Conservation (phyloP, 2,113 vertebrate species). For the Odontophorus gujanensis region DNA sequence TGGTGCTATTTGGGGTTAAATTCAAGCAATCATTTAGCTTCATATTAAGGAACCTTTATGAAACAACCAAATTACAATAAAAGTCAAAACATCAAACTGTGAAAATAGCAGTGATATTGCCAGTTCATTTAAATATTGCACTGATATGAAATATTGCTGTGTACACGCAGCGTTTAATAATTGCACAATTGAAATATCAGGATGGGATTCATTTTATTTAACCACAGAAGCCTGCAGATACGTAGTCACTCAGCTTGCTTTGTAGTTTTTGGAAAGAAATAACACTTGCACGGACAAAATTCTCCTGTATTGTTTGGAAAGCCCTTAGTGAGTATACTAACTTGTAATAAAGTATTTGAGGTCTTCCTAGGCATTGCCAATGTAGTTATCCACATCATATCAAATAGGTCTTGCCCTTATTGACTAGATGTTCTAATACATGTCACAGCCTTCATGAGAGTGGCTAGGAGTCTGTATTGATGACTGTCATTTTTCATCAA, state of each 20-base stretch:
- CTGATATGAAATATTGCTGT: background rate
- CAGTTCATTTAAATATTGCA: background rate
- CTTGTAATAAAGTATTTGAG: background rate
- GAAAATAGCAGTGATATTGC: background rate
- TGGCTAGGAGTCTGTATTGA: background rate
- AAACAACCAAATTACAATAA: background rate
- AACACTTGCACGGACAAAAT: background rate
- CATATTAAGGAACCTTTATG: background rate
- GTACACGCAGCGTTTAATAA: background rate
- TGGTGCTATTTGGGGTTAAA: background rate
- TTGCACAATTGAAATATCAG: background rate
- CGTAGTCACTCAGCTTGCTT: background rate
- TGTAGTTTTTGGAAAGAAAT: background rate
- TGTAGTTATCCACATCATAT: background rate
- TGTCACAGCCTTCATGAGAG: background rate
- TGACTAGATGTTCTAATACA: background rate
- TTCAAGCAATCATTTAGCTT: background rate
- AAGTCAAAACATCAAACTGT: background rate
- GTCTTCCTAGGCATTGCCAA: background rate
- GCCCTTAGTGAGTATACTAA: background rate
- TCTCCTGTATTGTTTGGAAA: background rate
- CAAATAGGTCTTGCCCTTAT: background rate
- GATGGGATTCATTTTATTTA: constrained; percentile 17
- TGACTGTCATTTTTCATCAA: background rate
- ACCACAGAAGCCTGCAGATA: background rate